Percentiles rank a stretch among this genome's conserved stretches.
Evolutionary conservation across 2,888 invertebrate genomes (phyloP).

Genomic region (Epistrophella euchroma): DNA sequence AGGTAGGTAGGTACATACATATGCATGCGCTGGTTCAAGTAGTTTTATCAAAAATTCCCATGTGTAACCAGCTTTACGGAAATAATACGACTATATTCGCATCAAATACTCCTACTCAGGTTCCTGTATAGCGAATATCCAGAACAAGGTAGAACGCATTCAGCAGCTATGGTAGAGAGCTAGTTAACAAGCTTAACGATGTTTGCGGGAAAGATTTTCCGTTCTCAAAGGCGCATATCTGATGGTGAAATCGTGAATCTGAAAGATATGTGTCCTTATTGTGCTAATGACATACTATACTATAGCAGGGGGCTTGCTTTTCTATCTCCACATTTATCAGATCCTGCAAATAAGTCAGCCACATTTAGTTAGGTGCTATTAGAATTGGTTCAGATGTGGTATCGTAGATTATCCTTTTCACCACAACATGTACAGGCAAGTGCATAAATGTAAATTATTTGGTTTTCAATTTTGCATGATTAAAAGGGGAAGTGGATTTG

Average conservation of each 20-base stretch:
- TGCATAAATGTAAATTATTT: slow-evolving; percentile 31
- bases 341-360: slow-evolving; percentile 19
- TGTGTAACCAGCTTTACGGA: slow-evolving; percentile 69
- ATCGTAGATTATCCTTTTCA: background rate
- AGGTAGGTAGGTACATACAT: background rate
- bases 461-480: slow-evolving; percentile 42
- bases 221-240: slow-evolving; percentile 45
- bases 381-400: slow-evolving; percentile 3
- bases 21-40: slow-evolving; percentile 16
- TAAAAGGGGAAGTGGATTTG: background rate
- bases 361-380: slow-evolving; percentile 17
- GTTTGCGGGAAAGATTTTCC: slow-evolving; percentile 62
- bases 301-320: background rate
- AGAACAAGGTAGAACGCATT: background rate
- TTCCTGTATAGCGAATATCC: background rate
- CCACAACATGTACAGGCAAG: background rate
- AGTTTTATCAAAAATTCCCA: slow-evolving; percentile 66
- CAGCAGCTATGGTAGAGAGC: slow-evolving; percentile 3
- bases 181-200: slow-evolving; percentile 61
- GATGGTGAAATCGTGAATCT: slow-evolving; percentile 22
- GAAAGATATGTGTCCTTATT: slow-evolving; percentile 47
- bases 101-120: slow-evolving; percentile 10
- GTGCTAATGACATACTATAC: slow-evolving; percentile 37
- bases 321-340: slow-evolving; percentile 14
- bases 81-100: slow-evolving; percentile 55